phyloP scores from a whole-genome alignment of 2,888 invertebrate species.

The Eumerus sabulonum region DNA sequence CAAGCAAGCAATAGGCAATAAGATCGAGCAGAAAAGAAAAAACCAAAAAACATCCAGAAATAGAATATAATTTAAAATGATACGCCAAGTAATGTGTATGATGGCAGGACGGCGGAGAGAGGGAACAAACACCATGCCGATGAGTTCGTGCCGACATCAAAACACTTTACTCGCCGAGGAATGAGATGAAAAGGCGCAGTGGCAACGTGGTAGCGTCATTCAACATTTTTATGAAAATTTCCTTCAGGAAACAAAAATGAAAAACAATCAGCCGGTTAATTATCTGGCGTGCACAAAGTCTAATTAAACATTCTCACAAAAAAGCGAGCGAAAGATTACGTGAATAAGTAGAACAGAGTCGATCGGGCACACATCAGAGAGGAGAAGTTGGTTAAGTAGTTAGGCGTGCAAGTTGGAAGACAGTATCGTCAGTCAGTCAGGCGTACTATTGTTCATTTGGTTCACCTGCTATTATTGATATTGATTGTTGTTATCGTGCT shows the following conservation, averaged over 20 bases:
- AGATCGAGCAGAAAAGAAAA: slow-evolving; percentile 42
- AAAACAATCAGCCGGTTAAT: slow-evolving; percentile 29
- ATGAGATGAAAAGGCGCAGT: not conserved
- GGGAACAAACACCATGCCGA: slow-evolving; percentile 28
- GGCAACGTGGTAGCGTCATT: slow-evolving; percentile 41
- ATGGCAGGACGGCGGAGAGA: not conserved
- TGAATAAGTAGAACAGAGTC: slow-evolving; percentile 46
- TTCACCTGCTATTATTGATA: slow-evolving; percentile 54
- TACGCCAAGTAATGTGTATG: no score
- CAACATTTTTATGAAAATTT: slow-evolving; percentile 49
- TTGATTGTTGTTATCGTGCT: slow-evolving; percentile 61
- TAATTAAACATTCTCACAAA: slow-evolving; percentile 43
- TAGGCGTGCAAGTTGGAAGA: slow-evolving; percentile 32
- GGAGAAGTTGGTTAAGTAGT: slow-evolving; percentile 5
- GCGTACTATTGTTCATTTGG: no score
- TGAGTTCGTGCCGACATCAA: slow-evolving; percentile 53
- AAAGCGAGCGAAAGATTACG: slow-evolving; percentile 45
- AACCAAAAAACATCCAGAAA: slow-evolving; percentile 58
- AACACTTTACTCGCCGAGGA: slow-evolving; percentile 40
- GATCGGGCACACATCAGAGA: not conserved
- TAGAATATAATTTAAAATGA: slow-evolving; percentile 57
- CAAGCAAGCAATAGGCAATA: slow-evolving; percentile 57
- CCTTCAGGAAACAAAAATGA: slow-evolving; percentile 20
- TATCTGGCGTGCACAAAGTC: slow-evolving; percentile 29
- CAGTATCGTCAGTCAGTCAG: no score